Percentiles rank a stretch among this genome's conserved stretches.
Evolutionary conservation across 2,797 vertebrate genomes (phyloP).

Genomic region (Pteronotus mesoamericanus): DNA sequence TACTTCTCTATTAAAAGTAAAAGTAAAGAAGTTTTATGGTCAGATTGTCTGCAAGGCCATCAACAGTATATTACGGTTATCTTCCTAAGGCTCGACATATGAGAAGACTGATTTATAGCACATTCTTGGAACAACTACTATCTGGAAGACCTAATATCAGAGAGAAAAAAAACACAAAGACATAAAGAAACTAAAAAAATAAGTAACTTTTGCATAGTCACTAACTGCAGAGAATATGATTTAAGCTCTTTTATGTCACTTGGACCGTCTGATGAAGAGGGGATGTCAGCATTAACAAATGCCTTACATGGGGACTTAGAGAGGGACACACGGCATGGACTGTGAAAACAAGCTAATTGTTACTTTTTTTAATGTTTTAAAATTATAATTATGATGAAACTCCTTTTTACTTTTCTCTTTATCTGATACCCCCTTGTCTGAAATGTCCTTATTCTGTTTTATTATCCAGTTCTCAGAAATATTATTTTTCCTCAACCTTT

Average conservation of each 20-base stretch:
- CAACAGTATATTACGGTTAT: background rate
- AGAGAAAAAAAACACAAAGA: background rate
- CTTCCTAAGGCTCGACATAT: background rate
- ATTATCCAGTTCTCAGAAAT: background rate
- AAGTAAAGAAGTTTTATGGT: background rate
- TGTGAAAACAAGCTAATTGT: background rate
- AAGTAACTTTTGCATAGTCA: slow-evolving; percentile 35
- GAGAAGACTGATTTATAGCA: slow-evolving; percentile 24
- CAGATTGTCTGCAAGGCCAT: background rate
- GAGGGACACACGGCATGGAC: background rate
- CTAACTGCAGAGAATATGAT: background rate
- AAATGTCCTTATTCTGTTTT: background rate
- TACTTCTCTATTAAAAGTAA: background rate
- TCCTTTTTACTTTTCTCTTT: background rate
- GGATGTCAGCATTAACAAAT: background rate
- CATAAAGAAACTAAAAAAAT: background rate
- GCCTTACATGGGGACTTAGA: background rate
- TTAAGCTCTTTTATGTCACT: background rate
- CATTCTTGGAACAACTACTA: slow-evolving; percentile 40
- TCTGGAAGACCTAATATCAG: background rate
- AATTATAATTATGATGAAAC: background rate
- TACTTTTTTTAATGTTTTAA: background rate
- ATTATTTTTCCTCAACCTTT: background rate
- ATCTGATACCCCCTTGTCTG: background rate
- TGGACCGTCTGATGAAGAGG: background rate